Percentiles rank a stretch among this genome's conserved stretches.
phyloP scores from a whole-genome alignment of 2,797 vertebrate species.

The Smutsia gigantea region DNA sequence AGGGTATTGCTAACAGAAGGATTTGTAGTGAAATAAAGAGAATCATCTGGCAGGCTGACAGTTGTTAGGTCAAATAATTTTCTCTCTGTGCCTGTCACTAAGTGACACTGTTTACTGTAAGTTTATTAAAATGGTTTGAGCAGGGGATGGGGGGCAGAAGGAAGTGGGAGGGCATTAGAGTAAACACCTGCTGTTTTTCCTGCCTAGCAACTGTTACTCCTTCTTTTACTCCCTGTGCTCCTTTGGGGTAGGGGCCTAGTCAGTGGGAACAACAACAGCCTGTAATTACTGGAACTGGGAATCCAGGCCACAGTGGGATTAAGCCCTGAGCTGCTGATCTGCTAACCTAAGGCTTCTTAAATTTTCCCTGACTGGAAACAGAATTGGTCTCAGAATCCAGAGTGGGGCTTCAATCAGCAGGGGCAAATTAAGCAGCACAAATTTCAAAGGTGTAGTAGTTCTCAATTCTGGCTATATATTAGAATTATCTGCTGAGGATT shows the following conservation, averaged over 20 bases:
- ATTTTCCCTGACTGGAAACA: not conserved
- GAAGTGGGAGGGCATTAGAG: not conserved
- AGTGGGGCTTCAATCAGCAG: not conserved
- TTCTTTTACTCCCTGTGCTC: not conserved
- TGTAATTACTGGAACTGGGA: conserved; percentile 27
- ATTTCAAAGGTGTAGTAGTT: conserved; percentile 3
- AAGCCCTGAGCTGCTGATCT: conserved; percentile 25
- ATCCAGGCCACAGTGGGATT: conserved; percentile 51
- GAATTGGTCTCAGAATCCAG: not conserved
- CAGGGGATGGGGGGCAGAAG: not conserved
- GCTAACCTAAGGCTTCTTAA: not conserved
- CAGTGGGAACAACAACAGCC: not conserved
- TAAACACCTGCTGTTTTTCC: not conserved
- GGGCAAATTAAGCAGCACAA: conserved; percentile 20
- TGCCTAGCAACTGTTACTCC: not conserved
- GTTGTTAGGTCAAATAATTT: conserved; percentile 20
- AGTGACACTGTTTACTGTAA: not conserved
- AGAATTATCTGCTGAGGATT: not conserved
- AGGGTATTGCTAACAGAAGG: not conserved
- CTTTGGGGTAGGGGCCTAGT: conserved; percentile 6
- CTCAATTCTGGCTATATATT: not conserved
- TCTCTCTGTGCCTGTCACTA: not conserved
- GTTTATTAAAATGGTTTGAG: not conserved
- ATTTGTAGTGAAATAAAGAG: not conserved
- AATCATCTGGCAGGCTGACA: not conserved